phyloP scores from a whole-genome alignment of 1,140 invertebrate species.

The Hylaeus volcanicus region DNA sequence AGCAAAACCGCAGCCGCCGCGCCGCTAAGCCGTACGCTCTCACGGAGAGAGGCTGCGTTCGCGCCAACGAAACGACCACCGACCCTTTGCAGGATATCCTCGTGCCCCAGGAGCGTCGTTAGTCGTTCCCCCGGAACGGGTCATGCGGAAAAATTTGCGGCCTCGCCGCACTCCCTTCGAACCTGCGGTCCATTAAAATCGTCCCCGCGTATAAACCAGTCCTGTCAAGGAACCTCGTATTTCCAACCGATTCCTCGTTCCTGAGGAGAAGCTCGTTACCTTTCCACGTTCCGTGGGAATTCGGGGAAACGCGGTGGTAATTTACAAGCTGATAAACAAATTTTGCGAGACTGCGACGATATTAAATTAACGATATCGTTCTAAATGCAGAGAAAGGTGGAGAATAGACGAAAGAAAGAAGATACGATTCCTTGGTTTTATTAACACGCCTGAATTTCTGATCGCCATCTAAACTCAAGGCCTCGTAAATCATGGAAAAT shows the following conservation, averaged over 20 bases:
- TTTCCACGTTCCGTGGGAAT: background rate
- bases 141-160: conserved; percentile 48
- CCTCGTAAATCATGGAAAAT: too few species aligned
- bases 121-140: conserved; percentile 27
- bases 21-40: conserved; percentile 3
- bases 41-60: background rate
- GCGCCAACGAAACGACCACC: background rate
- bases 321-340: too few species aligned
- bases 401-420: too few species aligned
- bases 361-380: too few species aligned
- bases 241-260: background rate
- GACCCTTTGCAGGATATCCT: background rate
- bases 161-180: background rate
- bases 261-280: background rate
- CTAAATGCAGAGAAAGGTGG: too few species aligned
- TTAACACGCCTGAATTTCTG: too few species aligned
- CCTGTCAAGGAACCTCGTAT: background rate
- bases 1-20: conserved; percentile 56
- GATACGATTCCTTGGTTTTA: too few species aligned
- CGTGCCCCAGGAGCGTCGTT: conserved; percentile 25
- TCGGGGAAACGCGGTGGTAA: background rate
- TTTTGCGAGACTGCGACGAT: too few species aligned
- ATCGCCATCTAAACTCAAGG: too few species aligned
- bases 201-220: background rate
- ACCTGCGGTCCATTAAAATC: conserved; percentile 31